phyloP scores from a whole-genome alignment of 2,888 invertebrate genomes.

The Ormia ochracea region DNA sequence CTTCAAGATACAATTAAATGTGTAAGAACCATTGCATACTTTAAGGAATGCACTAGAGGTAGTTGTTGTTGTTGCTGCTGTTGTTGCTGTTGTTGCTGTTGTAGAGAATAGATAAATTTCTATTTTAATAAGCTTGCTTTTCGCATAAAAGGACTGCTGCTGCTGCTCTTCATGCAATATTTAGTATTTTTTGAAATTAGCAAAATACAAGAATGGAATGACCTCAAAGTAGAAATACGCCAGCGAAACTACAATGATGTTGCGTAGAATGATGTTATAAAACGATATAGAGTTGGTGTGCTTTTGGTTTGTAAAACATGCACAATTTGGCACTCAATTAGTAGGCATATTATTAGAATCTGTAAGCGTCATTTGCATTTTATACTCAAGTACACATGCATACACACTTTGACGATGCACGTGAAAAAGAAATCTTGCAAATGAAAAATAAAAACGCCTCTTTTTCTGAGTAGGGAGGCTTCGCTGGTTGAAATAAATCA shows the following conservation, averaged over 20 bases:
- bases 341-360: slow-evolving; percentile 57
- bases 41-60: background rate
- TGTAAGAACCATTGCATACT: slow-evolving; percentile 40
- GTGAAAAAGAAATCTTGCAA: slow-evolving; percentile 8
- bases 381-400: slow-evolving; percentile 32
- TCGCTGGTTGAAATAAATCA: slow-evolving; percentile 30
- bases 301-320: slow-evolving; percentile 14
- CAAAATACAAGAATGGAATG: slow-evolving; percentile 19
- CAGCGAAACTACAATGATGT: background rate
- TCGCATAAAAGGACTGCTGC: background rate
- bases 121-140: slow-evolving; percentile 22
- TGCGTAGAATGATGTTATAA: background rate
- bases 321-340: slow-evolving; percentile 62
- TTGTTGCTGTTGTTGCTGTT: background rate
- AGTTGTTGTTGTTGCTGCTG: background rate
- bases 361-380: slow-evolving; percentile 74
- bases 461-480: slow-evolving; percentile 25
- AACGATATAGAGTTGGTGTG: background rate
- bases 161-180: background rate
- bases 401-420: slow-evolving; percentile 38
- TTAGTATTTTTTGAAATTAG: slow-evolving; percentile 6
- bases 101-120: slow-evolving; percentile 1
- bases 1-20: slow-evolving; percentile 39
- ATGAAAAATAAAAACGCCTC: slow-evolving; percentile 51
- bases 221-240: slow-evolving; percentile 23